Evolutionary conservation across 2,888 invertebrate genomes (phyloP).

Genomic region (Incurvaria masculella): DNA sequence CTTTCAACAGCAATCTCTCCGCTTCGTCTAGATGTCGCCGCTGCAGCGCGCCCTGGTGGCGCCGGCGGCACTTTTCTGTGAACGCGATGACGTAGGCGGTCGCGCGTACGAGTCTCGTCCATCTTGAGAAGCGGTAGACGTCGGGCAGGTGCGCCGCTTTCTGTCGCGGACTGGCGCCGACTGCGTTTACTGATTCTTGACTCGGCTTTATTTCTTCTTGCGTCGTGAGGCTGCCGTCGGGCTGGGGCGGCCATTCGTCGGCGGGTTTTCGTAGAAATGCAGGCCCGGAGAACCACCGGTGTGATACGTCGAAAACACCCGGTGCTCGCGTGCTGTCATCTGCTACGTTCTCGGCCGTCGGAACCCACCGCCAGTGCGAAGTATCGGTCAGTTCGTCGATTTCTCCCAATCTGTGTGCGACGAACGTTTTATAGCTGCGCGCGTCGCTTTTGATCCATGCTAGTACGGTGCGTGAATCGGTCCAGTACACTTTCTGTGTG

Average conservation of each 20-base stretch:
- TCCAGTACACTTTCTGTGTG: constrained; percentile 1
- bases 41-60: background rate
- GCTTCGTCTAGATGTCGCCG: background rate
- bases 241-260: background rate
- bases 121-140: background rate
- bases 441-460: constrained; percentile 5
- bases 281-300: background rate
- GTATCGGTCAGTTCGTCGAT: constrained; percentile 4
- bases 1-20: background rate
- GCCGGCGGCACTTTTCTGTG: background rate
- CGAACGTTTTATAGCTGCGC: constrained; percentile 3
- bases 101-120: background rate
- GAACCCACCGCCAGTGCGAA: background rate
- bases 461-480: constrained; percentile 5
- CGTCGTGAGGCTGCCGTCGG: background rate
- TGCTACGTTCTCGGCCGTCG: constrained; percentile 1
- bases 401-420: constrained; percentile 8
- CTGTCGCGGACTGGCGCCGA: background rate
- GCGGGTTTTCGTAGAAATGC: background rate
- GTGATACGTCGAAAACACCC: background rate
- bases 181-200: background rate
- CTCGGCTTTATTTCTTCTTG: background rate
- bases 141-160: background rate
- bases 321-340: constrained; percentile 5
- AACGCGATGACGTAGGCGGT: background rate